Conservation (phyloP, 2,888 invertebrate species). For the Agrotis segetum region DNA sequence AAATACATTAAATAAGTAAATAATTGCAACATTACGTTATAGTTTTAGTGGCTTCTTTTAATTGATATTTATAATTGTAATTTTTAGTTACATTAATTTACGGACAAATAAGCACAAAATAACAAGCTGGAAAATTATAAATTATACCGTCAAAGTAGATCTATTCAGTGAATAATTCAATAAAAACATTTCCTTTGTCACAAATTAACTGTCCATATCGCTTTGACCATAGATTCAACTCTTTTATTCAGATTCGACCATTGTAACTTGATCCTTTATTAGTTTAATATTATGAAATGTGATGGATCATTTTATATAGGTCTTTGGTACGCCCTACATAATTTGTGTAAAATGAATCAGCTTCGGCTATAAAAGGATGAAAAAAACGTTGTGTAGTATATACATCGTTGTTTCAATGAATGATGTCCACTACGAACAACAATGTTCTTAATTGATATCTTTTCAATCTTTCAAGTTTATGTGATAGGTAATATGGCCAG, state of each 20-base stretch:
- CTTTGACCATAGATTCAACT: slow-evolving; percentile 12
- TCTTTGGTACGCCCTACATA: slow-evolving; percentile 48
- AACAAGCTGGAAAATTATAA: slow-evolving; percentile 33
- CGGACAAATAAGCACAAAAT: neutral
- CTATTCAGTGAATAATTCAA: slow-evolving; percentile 52
- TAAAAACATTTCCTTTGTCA: slow-evolving; percentile 60
- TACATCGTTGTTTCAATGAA: too few relatives aligned
- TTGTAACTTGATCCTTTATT: slow-evolving; percentile 32
- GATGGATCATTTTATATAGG: slow-evolving; percentile 37
- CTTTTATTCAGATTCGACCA: slow-evolving; percentile 33
- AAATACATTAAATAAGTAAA: too few relatives aligned
- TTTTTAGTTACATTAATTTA: slow-evolving; percentile 6
- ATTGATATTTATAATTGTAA: neutral
- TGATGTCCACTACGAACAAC: too few relatives aligned
- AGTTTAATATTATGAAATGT: neutral
- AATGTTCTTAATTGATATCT: neutral
- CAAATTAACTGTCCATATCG: slow-evolving; percentile 65
- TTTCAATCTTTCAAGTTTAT: neutral
- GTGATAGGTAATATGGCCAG: neutral
- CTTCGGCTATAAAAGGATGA: slow-evolving; percentile 47
- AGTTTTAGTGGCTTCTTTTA: too few relatives aligned
- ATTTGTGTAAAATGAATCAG: slow-evolving; percentile 62
- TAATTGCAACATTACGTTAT: too few relatives aligned
- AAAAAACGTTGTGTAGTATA: slow-evolving; percentile 45
- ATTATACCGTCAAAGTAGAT: slow-evolving; percentile 39